Conservation (phyloP, 2,113 vertebrate species). For the Mustela lutreola region DNA sequence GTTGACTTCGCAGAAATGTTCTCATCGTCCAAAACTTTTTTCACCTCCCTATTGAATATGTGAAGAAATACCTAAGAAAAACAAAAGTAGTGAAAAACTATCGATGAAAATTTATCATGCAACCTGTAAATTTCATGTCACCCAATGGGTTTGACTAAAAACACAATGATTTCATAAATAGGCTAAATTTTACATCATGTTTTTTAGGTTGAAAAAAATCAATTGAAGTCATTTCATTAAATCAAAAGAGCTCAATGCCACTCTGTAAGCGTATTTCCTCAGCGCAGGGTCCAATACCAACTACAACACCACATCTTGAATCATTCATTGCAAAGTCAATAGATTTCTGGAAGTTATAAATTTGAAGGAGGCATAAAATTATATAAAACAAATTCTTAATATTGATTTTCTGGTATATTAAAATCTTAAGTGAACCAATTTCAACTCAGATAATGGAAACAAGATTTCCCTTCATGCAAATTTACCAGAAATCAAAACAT, state of each 20-base stretch:
- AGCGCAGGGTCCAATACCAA: conserved; percentile 69
- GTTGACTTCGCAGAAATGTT: neutral
- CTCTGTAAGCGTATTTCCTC: conserved; percentile 23
- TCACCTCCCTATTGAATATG: neutral
- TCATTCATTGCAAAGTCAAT: conserved; percentile 69
- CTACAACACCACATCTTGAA: conserved; percentile 58
- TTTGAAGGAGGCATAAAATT: conserved; percentile 71
- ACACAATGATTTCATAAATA: neutral
- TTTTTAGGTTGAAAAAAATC: conserved; percentile 13
- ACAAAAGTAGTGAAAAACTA: neutral
- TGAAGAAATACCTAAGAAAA: neutral
- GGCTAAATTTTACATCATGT: neutral
- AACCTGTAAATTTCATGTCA: neutral
- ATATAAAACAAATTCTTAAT: conserved; percentile 77
- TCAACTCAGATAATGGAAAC: conserved; percentile 79
- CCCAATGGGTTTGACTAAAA: neutral
- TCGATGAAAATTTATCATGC: neutral
- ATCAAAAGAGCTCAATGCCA: neutral
- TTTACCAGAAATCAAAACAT: conserved; percentile 80
- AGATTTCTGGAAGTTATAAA: conserved; percentile 80
- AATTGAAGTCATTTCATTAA: neutral
- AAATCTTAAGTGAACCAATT: conserved; percentile 78
- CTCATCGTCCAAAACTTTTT: neutral
- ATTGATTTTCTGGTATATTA: conserved; percentile 82
- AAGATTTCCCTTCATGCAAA: conserved; percentile 66